Percentiles rank a stretch among this genome's conserved stretches.
Evolutionary conservation across 1,140 invertebrate genomes (phyloP).

Genomic region (Rhysida immarginata): DNA sequence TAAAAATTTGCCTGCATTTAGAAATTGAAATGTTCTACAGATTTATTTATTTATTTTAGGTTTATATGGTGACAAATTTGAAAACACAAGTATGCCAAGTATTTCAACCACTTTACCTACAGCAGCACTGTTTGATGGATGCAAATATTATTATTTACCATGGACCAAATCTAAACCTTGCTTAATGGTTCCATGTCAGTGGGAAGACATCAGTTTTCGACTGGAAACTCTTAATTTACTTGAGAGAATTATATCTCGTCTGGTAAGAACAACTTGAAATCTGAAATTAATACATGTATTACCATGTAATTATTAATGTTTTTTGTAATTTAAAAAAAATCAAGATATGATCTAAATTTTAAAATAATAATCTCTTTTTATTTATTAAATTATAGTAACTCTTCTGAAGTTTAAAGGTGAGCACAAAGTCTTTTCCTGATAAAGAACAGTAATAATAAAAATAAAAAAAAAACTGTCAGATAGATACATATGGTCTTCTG

Average conservation of each 20-base stretch:
- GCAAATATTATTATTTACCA: constrained; percentile 35
- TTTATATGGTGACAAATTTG: not conserved
- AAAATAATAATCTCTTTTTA: not conserved
- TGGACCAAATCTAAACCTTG: constrained; percentile 34
- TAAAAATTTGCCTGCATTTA: not conserved
- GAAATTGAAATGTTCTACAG: not conserved
- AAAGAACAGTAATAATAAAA: too few species aligned
- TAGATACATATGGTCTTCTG: too few species aligned
- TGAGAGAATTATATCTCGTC: not conserved
- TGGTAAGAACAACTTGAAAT: too few species aligned
- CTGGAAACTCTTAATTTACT: constrained; percentile 30
- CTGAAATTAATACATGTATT: too few species aligned
- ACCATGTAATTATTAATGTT: too few species aligned
- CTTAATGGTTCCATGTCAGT: constrained; percentile 32
- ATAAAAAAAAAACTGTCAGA: too few species aligned
- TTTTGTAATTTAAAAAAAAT: too few species aligned
- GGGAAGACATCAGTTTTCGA: constrained; percentile 35
- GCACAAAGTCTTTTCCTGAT: too few species aligned
- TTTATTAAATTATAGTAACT: too few species aligned
- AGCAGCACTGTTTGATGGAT: constrained; percentile 38
- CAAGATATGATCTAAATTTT: too few species aligned
- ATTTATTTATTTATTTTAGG: not conserved
- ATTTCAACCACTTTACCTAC: constrained; percentile 35
- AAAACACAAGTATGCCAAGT: constrained; percentile 22
- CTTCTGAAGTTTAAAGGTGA: too few species aligned